A percentile compares a stretch with the other conserved stretches of the same genome.
Conservation (phyloP, 2,888 invertebrate genomes). For the Pachydiplax longipennis region DNA sequence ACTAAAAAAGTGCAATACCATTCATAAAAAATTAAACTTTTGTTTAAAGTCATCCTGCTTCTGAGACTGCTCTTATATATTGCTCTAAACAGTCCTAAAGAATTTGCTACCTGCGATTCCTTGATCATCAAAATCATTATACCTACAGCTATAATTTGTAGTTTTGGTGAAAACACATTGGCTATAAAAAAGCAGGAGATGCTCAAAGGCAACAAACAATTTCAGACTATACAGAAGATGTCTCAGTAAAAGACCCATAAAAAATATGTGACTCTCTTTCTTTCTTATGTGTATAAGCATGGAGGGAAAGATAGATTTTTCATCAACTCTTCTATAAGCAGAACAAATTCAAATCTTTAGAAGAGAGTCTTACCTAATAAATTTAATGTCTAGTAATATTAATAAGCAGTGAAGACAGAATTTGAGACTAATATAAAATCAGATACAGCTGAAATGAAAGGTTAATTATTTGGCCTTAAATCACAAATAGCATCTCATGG, state of each 20-base stretch:
- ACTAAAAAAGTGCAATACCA: constrained; percentile 11
- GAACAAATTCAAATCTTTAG: background rate
- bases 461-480: background rate
- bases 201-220: background rate
- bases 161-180: background rate
- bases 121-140: background rate
- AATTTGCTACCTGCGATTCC: background rate
- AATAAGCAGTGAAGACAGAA: background rate
- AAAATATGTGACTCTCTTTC: background rate
- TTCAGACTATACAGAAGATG: background rate
- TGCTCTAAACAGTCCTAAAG: background rate
- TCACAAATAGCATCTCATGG: background rate
- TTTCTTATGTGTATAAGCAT: background rate
- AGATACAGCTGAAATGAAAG: background rate
- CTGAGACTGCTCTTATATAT: background rate
- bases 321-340: background rate
- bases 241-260: background rate
- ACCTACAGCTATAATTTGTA: background rate
- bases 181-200: background rate
- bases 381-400: background rate
- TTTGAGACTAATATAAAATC: background rate
- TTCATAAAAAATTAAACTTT: background rate
- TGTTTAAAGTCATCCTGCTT: background rate
- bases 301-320: background rate
- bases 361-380: background rate